phyloP scores from a whole-genome alignment of 2,113 vertebrate genomes.

The Calyptommatus sinebrachiatus region DNA sequence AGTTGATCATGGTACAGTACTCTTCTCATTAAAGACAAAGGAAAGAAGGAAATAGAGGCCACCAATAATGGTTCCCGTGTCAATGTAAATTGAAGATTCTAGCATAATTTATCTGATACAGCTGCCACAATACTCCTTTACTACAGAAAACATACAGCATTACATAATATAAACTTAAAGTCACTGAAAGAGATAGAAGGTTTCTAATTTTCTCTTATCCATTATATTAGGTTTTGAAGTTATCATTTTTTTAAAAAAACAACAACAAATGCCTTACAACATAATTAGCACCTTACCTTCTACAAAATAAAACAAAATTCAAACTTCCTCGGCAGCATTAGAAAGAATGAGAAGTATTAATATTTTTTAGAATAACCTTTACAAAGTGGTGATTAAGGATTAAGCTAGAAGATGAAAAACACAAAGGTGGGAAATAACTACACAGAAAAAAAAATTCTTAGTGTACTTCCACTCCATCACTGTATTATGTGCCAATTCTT shows the following conservation, averaged over 20 bases:
- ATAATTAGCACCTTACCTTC: slow-evolving; percentile 81
- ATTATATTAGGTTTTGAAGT: background rate
- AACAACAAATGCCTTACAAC: background rate
- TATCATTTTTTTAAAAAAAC: background rate
- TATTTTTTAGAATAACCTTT: slow-evolving; percentile 45
- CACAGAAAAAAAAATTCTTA: too few relatives aligned
- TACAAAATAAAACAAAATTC: slow-evolving; percentile 81
- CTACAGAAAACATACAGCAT: background rate
- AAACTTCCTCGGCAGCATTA: slow-evolving; percentile 82
- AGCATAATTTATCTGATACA: too few relatives aligned
- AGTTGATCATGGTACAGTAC: too few relatives aligned
- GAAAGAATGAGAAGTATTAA: slow-evolving; percentile 66
- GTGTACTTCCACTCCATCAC: too few relatives aligned
- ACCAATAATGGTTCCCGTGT: background rate
- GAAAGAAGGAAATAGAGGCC: background rate
- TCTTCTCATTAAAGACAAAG: background rate
- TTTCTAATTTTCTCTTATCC: background rate
- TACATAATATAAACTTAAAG: background rate
- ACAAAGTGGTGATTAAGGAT: slow-evolving; percentile 16
- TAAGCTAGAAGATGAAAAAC: too few relatives aligned
- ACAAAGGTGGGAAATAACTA: too few relatives aligned
- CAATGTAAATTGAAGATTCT: background rate
- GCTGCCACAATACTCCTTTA: background rate
- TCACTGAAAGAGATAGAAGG: background rate
- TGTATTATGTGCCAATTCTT: too few relatives aligned